Base-by-base conservation (phyloP, 92 coral and sea anemone genomes). In the Hydrozoanthus gracilis region DNA sequence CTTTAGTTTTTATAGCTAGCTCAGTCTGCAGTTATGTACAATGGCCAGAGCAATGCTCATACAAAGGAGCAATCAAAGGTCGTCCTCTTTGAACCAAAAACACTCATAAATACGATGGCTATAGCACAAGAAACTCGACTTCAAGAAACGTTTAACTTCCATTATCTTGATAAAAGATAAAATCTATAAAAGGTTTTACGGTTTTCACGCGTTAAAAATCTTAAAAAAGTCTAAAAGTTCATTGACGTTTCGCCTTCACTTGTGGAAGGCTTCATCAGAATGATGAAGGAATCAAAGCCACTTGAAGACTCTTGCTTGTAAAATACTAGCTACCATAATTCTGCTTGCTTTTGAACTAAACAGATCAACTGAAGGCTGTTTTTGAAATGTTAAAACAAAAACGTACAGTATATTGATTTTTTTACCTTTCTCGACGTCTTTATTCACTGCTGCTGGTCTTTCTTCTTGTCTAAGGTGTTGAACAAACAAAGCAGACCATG, bases 371-470 rank as follows among this genome's bases (percentile, higher is more conserved):
- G 71, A 5, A 16, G 16, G 16, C 7, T 65, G 44, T 3, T 15
- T n/a, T 65, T 65, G 45, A 6, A 15, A 65, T 65, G 16, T 65
- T 2, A 65, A 65, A 65, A 65, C 8, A 27, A 65, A 65, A 0
- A 15, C 18, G 27, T 16, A 65, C 15, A 12, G 4, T 10, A 7
- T 60, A 12, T 60, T 4, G 67, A 27, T 6, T 35, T 5, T 15
- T 39, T 10, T 78, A 78, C 83, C 83, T 78, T 78, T 78, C 58
- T 78, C 83, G 58, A 78, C 52, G 35, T 56, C 70, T 45, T 39
- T 10, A 11, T 78, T 78, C 69, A 51, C 46, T 44, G 83, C 83
- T 27, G 51, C 15, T 78, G 14, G 14, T 39, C 27, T 55, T 17
- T 78, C 70, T 58, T 78, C 83, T 78, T 78, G 51, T 51, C 83